Percentiles rank a stretch among this genome's conserved stretches.
Conservation (phyloP, 2,797 vertebrate genomes). For the Synanceia verrucosa region DNA sequence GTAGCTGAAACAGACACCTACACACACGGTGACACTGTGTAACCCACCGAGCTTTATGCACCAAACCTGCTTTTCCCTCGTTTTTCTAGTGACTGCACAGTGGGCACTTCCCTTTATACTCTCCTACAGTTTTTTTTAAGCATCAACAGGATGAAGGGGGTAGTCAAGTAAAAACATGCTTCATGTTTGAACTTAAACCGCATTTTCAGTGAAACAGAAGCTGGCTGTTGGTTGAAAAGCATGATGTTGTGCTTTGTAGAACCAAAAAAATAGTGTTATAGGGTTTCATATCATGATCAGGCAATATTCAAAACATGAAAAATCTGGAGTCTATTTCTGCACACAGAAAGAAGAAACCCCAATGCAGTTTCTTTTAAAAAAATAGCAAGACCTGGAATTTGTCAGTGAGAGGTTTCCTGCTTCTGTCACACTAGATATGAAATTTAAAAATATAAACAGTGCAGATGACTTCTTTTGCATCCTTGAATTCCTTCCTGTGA, state of each 20-base stretch:
- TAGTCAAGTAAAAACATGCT: slow-evolving; percentile 28
- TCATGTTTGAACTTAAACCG: slow-evolving; percentile 16
- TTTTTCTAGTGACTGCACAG: slow-evolving; percentile 11
- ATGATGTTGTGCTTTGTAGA: slow-evolving; percentile 37
- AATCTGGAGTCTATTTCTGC: slow-evolving; percentile 21
- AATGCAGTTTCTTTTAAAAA: slow-evolving; percentile 24
- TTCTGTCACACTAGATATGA: slow-evolving; percentile 6
- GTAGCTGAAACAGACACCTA: slow-evolving; percentile 48
- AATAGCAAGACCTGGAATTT: not conserved
- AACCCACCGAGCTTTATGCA: slow-evolving; percentile 15
- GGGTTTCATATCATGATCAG: not conserved
- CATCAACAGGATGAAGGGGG: slow-evolving; percentile 30
- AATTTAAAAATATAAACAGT: slow-evolving; percentile 22
- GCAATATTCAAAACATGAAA: slow-evolving; percentile 2
- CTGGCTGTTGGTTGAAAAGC: slow-evolving; percentile 1
- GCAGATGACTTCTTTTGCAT: not conserved
- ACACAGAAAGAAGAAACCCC: slow-evolving; percentile 7
- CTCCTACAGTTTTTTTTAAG: slow-evolving; percentile 7
- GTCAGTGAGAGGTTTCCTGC: not conserved
- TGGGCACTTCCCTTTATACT: slow-evolving; percentile 32
- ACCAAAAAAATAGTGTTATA: not conserved
- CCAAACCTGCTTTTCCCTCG: slow-evolving; percentile 29
- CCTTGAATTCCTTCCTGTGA: slow-evolving; percentile 6
- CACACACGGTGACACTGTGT: slow-evolving; percentile 38
- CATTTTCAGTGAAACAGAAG: slow-evolving; percentile 28